These are phyloP conservation scores for Malthinus flaveolus DNA, from an alignment of 2,888 invertebrate genomes.

Conservation along the genomic window DNA sequence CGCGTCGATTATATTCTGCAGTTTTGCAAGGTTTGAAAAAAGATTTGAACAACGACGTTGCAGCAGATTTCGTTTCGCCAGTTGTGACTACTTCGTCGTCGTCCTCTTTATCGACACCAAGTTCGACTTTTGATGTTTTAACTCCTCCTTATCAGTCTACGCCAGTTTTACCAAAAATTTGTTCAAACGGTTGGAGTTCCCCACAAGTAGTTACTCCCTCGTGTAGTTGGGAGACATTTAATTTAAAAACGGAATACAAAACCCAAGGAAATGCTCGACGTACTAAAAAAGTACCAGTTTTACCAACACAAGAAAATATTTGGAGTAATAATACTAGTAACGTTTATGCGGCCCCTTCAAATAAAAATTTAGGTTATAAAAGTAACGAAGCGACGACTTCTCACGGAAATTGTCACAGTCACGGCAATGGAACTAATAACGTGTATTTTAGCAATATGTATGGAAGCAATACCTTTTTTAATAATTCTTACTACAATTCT, in stretches of 20 bases:
- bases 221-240: slow-evolving; percentile 4
- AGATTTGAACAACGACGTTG: neutral
- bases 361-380: neutral
- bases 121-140: neutral
- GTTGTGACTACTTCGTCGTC: neutral
- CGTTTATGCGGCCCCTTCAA: too few species aligned
- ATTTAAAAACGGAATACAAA: too few species aligned
- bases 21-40: slow-evolving; percentile 48
- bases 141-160: neutral
- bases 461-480: slow-evolving; percentile 1
- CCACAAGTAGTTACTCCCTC: slow-evolving; percentile 4
- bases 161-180: neutral
- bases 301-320: too few species aligned
- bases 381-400: neutral
- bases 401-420: neutral
- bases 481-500: neutral
- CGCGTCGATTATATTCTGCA: slow-evolving; percentile 48
- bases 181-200: neutral
- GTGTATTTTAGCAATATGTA: neutral
- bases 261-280: too few species aligned
- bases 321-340: too few species aligned
- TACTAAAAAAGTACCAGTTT: too few species aligned
- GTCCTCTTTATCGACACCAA: neutral
- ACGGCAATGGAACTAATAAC: neutral
- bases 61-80: neutral